Conservation (phyloP, 2,888 invertebrate genomes). For the Drepanosiphum platanoidis region DNA sequence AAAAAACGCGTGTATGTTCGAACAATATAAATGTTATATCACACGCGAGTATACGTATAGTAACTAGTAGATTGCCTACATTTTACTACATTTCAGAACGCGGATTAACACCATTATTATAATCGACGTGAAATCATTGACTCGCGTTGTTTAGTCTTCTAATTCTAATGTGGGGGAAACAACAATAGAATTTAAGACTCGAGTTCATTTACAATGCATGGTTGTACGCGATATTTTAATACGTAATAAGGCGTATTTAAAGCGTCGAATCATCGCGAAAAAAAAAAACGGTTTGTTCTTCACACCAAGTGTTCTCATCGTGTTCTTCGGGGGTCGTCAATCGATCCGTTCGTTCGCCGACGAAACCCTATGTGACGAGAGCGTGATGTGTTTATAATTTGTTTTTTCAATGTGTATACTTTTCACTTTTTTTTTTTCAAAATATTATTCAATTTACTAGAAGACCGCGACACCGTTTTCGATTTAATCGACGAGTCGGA, state of each 20-base stretch:
- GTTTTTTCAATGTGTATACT: background rate
- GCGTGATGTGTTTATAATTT: too few relatives aligned
- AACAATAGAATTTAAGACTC: constrained; percentile 7
- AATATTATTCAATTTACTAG: too few relatives aligned
- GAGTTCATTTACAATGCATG: constrained; percentile 1
- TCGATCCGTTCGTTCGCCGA: too few relatives aligned
- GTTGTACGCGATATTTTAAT: background rate
- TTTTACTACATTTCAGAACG: background rate
- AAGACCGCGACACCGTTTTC: too few relatives aligned
- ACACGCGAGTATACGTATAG: background rate
- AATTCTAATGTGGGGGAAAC: background rate
- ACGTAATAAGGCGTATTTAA: background rate
- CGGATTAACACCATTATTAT: background rate
- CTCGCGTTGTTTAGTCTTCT: background rate
- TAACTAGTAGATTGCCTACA: background rate
- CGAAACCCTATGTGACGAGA: too few relatives aligned
- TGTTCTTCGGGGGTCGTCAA: background rate
- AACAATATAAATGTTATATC: background rate
- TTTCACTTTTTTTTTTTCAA: background rate
- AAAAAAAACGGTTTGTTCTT: constrained; percentile 31
- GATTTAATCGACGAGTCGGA: too few relatives aligned
- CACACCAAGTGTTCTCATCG: background rate
- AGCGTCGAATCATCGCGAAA: constrained; percentile 1
- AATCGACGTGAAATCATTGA: constrained; percentile 4
- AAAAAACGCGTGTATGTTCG: background rate